Evolutionary conservation across 1,140 invertebrate species (phyloP).

Genomic region (Drosophila burlai): DNA sequence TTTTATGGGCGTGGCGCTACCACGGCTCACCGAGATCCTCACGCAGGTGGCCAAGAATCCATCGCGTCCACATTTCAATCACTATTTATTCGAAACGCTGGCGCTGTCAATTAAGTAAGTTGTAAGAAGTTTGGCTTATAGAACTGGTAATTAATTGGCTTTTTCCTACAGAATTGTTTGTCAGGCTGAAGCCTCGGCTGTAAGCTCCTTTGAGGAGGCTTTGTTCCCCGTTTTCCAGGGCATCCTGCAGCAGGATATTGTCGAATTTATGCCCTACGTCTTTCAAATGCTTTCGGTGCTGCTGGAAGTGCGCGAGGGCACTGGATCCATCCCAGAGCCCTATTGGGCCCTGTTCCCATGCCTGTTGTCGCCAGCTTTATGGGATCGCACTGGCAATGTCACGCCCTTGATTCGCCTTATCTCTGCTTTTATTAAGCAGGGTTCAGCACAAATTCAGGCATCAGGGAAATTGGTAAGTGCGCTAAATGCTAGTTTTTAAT

Average conservation of each 20-base stretch:
- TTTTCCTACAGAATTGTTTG: constrained; percentile 89
- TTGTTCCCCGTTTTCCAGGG: constrained; percentile 97
- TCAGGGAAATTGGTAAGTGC: constrained; percentile 89
- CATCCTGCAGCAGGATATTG: constrained; percentile 96
- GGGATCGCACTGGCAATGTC: constrained; percentile 97
- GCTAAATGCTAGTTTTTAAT: too few relatives aligned
- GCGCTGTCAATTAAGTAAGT: constrained; percentile 91
- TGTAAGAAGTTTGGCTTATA: constrained; percentile 34
- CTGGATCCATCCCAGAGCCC: constrained; percentile 89
- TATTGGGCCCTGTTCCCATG: constrained; percentile 96
- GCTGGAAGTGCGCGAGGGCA: constrained; percentile 91
- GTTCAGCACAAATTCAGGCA: constrained; percentile 90
- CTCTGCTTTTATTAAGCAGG: constrained; percentile 93
- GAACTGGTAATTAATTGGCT: neutral
- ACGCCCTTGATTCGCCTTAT: constrained; percentile 95
- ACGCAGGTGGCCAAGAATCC: constrained; percentile 96
- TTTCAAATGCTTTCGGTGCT: constrained; percentile 98
- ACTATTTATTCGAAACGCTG: constrained; percentile 98
- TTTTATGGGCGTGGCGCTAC: constrained; percentile 91
- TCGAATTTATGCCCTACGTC: constrained; percentile 99
- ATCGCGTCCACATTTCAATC: constrained; percentile 98
- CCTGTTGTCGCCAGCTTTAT: constrained; percentile 94
- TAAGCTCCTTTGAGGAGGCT: constrained; percentile 95
- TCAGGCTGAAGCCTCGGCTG: constrained; percentile 91
- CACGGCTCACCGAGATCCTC: constrained; percentile 94